Base-by-base conservation (phyloP, 2,888 invertebrate genomes). In the Metacarcinus magister region DNA sequence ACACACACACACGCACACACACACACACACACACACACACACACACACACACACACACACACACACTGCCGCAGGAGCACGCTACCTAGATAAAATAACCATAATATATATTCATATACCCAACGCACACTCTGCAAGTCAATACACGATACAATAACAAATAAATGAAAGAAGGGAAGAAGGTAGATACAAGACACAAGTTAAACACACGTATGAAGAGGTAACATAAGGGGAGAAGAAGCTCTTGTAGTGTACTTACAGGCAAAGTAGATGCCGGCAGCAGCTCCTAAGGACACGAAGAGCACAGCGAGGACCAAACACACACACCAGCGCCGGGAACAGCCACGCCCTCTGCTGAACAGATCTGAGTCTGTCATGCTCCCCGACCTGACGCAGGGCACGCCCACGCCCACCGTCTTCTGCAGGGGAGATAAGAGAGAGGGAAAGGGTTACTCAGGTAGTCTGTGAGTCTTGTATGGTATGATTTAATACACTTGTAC, bases 301-400 rank as follows among this genome's bases (percentile, higher is more conserved):
- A 99, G 98, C 97, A 99, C 98, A 32, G 98, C 98, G 60, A 99
- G 98, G 96, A 99, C 98, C 96, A 99, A 98, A 97, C 98, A 99
- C 97, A 99, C 99, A 97, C 99, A 99, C 97, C 99, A 99, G 97
- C 98, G 98, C 97, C 99, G 98, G 97, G 99, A 98, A 95, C 99
- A 98, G 97, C 98, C 95, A 0, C 94, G 96, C 8, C 96, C 95
- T 2, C 97, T 91, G 46, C 96, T 95, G 87, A 94, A 96, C 4
- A 97, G 91, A 23, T 96, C 96, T 4, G 96, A 96, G 94, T 96
- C 96, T 10, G 96, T 95, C 75, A 96, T 94, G 91, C 96, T 96
- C 90, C 95, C 94, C 44, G 96, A 96, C 90, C 96, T 95, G 90
- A 96, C 67, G 94, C 96, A 96, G 32, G 96, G 96, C 39, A 96